phyloP scores from a whole-genome alignment of 2,797 vertebrate species.

The Siniperca scherzeri region DNA sequence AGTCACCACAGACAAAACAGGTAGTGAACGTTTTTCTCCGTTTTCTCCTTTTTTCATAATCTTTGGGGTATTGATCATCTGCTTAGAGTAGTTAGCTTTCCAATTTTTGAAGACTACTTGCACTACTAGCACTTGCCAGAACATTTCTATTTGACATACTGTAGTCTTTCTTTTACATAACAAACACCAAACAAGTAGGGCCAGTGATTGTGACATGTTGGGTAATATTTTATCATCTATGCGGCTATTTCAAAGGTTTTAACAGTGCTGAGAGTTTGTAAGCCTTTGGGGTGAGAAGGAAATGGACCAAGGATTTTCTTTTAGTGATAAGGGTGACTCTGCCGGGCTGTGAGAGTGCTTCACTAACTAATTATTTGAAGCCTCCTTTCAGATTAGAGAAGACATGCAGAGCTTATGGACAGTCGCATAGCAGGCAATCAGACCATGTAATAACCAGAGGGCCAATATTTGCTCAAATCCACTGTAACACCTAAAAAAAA shows the following conservation, averaged over 20 bases:
- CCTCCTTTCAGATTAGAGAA: conserved; percentile 75
- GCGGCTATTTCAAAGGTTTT: conserved; percentile 42
- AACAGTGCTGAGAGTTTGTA: conserved; percentile 65
- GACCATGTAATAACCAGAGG: conserved; percentile 79
- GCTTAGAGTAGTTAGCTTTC: background rate
- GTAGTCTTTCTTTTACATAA: conserved; percentile 39
- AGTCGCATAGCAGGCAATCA: conserved; percentile 76
- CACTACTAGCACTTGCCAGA: conserved; percentile 8
- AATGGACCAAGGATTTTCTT: conserved; percentile 72
- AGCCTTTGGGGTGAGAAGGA: conserved; percentile 69
- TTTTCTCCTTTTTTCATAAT: background rate
- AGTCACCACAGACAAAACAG: background rate
- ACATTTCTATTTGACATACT: conserved; percentile 30
- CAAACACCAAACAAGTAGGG: conserved; percentile 21
- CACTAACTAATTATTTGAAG: conserved; percentile 79
- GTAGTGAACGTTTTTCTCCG: background rate
- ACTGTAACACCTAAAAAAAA: conserved; percentile 78
- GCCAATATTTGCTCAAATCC: conserved; percentile 80
- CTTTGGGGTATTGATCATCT: background rate
- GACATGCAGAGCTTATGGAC: conserved; percentile 71
- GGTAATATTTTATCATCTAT: conserved; percentile 59
- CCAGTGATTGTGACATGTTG: conserved; percentile 53
- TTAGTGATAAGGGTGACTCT: conserved; percentile 72
- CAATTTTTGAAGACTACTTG: background rate
- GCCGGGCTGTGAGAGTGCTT: conserved; percentile 70